Base-by-base conservation (phyloP, 2,888 invertebrate genomes). In the Pristionchus entomophagus region DNA sequence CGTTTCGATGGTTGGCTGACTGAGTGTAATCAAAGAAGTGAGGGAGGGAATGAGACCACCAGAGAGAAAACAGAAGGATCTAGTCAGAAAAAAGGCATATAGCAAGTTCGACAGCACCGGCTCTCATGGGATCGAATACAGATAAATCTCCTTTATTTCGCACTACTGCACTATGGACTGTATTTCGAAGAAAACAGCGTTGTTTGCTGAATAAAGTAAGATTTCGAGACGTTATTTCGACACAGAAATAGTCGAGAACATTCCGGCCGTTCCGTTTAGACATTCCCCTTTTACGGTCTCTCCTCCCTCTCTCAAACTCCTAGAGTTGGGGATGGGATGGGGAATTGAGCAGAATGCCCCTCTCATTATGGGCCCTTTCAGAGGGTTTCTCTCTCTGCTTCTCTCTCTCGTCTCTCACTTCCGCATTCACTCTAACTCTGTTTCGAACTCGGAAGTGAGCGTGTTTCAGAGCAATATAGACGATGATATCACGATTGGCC, bases 351-450 rank as follows among this genome's bases (percentile, higher is more conserved):
- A 41, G 73, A 45, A 73, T 73, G 41, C 73, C n/a, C 26, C n/a
- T n/a, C 73, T 73, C 73, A 73, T 73, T 73, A 73, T 26, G 38
- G 73, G 41, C 41, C 73, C 41, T 73, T 73, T 73, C 73, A 73
- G n/a, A 8, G 45, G 14, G n/a, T 26, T 6, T 17, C 73, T 41
- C 73, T n/a, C n/a, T 22, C 45, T 73, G 8, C 45, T 45, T 38
- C 73, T 73, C 41, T 45, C n/a, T n/a, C 10, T 26, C 10, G 41
- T 73, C 73, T 73, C 73, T 45, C 45, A 10, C 38, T 73, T 45
- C 73, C 26, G 41, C 2, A n/a, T n/a, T n/a, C 26, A 22, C 19
- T 73, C 73, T 45, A 29, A 41, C 41, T 32, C 65, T 35, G 22
- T 38, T 45, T 45, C 45, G 14, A 45, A 45, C 8, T 45, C 45